Conservation (phyloP, 2,888 invertebrate genomes). For the Nebria brevicollis region DNA sequence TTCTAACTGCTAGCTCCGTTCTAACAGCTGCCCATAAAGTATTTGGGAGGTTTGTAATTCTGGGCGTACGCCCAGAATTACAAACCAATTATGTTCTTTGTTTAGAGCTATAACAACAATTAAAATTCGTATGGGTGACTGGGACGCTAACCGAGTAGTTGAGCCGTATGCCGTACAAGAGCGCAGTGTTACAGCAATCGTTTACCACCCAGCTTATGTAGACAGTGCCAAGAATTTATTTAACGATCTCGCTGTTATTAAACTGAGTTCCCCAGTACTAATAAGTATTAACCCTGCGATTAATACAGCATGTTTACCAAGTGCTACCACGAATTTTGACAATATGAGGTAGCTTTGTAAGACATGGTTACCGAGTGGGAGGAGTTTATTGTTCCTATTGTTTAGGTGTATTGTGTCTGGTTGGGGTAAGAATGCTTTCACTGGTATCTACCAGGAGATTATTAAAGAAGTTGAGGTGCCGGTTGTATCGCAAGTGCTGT, state of each 20-base stretch:
- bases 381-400: neutral
- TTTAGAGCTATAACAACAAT: constrained; percentile 14
- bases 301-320: constrained; percentile 71
- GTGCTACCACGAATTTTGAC: constrained; percentile 53
- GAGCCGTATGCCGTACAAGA: constrained; percentile 76
- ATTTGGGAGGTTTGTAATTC: neutral
- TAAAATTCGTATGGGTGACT: constrained; percentile 70
- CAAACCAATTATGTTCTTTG: neutral
- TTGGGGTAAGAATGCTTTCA: constrained; percentile 87
- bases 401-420: constrained; percentile 77
- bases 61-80: neutral
- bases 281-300: constrained; percentile 66
- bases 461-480: constrained; percentile 74
- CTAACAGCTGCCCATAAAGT: constrained; percentile 8
- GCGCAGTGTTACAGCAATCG: constrained; percentile 63
- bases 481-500: constrained; percentile 69
- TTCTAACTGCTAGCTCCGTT: neutral
- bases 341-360: constrained; percentile 6
- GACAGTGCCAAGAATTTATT: constrained; percentile 70
- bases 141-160: constrained; percentile 73
- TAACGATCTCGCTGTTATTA: constrained; percentile 84
- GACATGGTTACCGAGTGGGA: neutral
- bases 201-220: constrained; percentile 72
- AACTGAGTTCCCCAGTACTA: constrained; percentile 70
- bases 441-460: constrained; percentile 50